Conservation (phyloP, 2,888 invertebrate species). For the Myopa tessellatipennis region DNA sequence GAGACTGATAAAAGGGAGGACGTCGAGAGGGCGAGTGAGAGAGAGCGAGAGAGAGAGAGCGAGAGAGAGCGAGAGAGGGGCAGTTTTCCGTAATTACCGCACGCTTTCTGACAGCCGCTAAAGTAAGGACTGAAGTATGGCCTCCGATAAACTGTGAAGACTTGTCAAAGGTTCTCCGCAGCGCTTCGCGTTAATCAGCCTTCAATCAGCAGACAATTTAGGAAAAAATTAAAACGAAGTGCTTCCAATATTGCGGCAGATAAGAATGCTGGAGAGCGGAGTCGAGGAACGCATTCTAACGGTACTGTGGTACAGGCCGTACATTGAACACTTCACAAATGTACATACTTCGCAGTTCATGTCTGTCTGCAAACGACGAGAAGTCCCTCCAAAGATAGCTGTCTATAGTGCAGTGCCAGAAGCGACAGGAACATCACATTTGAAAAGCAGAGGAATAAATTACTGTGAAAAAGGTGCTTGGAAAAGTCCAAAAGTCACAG, state of each 20-base stretch:
- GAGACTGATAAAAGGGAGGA: background rate
- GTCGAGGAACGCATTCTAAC: no score
- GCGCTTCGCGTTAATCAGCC: background rate
- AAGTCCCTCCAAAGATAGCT: no score
- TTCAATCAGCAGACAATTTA: conserved; percentile 28
- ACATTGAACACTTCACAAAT: no score
- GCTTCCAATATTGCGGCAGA: background rate
- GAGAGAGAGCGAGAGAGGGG: background rate
- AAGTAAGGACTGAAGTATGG: background rate
- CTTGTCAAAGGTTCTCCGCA: background rate
- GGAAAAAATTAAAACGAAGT: background rate
- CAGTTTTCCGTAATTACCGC: background rate
- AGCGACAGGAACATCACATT: background rate
- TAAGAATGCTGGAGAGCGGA: no score
- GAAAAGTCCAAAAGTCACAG: no score
- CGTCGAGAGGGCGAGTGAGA: background rate
- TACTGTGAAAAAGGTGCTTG: no score
- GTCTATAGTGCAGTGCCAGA: no score
- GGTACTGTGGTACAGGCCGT: no score
- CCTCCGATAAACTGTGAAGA: background rate
- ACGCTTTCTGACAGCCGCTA: background rate
- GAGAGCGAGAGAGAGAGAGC: background rate
- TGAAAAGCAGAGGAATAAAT: background rate
- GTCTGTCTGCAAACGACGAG: no score
- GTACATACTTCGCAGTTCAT: no score